These are phyloP conservation scores for Eueides isabella DNA, from an alignment of 1,140 invertebrate genomes.

Conservation along the genomic window DNA sequence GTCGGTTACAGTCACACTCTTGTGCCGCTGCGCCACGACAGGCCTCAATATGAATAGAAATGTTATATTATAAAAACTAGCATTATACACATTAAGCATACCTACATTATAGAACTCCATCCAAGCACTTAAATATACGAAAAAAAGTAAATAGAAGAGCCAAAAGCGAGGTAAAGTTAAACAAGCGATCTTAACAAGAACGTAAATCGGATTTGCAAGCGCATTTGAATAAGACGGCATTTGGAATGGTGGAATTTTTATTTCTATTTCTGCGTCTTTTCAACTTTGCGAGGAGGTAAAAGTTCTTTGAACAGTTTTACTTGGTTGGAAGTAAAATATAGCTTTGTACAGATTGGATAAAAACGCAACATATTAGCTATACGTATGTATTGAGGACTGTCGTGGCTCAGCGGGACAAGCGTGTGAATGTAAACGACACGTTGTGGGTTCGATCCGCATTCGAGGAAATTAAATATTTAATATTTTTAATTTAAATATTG, in stretches of 20 bases:
- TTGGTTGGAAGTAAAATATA: background rate
- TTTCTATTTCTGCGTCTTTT: constrained; percentile 36
- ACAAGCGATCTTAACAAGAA: constrained; percentile 68
- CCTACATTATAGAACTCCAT: constrained; percentile 32
- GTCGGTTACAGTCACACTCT: too few species aligned
- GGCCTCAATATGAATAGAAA: too few species aligned
- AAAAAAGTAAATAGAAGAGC: constrained; percentile 50
- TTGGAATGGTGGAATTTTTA: constrained; percentile 43
- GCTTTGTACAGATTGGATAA: background rate
- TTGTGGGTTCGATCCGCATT: background rate
- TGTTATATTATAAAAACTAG: too few species aligned
- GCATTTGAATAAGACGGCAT: constrained; percentile 70
- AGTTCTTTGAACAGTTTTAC: constrained; percentile 9
- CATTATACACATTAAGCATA: too few species aligned
- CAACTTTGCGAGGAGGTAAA: constrained; percentile 1
- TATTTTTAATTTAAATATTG: background rate
- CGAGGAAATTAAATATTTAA: background rate
- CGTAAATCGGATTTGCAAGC: constrained; percentile 65
- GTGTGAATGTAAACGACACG: background rate
- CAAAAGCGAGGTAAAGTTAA: constrained; percentile 55
- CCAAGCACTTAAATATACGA: constrained; percentile 35
- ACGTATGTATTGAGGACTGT: background rate
- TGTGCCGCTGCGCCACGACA: too few species aligned
- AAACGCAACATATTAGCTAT: background rate
- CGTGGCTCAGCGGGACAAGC: background rate